Evolutionary conservation across 2,113 vertebrate species (phyloP).

Genomic region (Tyrannus savana): DNA sequence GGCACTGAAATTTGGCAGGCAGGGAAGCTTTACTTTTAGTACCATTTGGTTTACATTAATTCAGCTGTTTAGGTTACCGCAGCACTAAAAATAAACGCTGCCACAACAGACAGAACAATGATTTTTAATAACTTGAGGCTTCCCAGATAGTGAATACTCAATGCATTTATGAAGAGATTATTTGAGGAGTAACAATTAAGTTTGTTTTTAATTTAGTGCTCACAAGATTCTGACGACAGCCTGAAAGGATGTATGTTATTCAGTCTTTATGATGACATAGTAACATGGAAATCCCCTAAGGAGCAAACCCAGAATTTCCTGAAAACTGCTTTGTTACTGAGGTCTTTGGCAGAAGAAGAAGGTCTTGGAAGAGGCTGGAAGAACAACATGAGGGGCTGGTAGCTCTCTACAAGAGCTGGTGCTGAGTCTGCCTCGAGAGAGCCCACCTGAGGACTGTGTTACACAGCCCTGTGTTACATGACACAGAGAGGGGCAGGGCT

Average conservation of each 20-base stretch:
- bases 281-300: not conserved
- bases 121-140: conserved; percentile 26
- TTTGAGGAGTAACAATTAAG: not conserved
- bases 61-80: conserved; percentile 5
- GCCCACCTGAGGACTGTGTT: not conserved
- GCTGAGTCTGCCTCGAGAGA: not conserved
- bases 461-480: not conserved
- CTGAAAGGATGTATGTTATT: not conserved
- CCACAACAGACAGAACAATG: conserved; percentile 1
- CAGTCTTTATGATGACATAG: not conserved
- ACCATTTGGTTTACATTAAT: conserved; percentile 38
- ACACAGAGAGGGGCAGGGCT: not conserved
- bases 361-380: not conserved
- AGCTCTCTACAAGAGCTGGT: not conserved
- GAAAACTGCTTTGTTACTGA: not conserved
- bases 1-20: not conserved
- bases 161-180: not conserved
- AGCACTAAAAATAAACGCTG: conserved; percentile 1
- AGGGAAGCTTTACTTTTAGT: not conserved
- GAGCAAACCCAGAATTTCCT: not conserved
- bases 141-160: not conserved
- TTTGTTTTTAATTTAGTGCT: not conserved
- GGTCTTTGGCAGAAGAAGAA: not conserved
- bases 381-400: rapidly evolving
- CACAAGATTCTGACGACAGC: not conserved